Base-by-base conservation (phyloP, 2,888 invertebrate genomes). In the Cantharis flavilabris region DNA sequence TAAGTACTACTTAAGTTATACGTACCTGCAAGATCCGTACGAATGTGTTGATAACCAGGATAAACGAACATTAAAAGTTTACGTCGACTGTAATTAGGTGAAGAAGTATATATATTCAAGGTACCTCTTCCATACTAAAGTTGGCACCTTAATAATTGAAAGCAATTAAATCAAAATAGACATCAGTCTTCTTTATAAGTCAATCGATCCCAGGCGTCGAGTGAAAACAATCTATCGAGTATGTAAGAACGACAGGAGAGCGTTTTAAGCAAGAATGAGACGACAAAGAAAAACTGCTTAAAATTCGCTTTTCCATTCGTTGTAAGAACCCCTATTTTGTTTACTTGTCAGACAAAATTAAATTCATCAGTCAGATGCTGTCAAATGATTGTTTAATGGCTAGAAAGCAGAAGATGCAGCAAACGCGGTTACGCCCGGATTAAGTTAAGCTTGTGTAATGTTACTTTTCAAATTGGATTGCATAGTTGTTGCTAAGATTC, bases 361-460 rank as follows among this genome's bases (percentile, higher is more conserved):
- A 84, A 84, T 83, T 84, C 84, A 83, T 84, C 83, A 83, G 82
- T 83, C 83, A 83, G 82, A 82, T 83, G 82, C 83, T 83, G 83
- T 80, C 81, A 80, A 82, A 82, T 84, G 82, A 84, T 84, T 84
- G 83, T 82, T 84, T 84, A 83, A 84, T 84, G 82, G 83, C 77
- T 78, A 80, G 81, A 82, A 83, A 82, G 80, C 81, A 79, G 79
- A 76, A 79, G 81, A 80, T 80, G 80, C 77, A 80, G 76, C 72
- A 77, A 80, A 78, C 78, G 80, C 75, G 78, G 80, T 72, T 79
- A 74, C 79, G 76, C 77, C 76, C 72, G 81, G 76, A 79, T 80
- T 78, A 76, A 76, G 75, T 72, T 81, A 81, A 81, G 79, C 80
- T 77, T 72, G 73, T 64, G 75, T 72, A 76, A 74, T 72, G 74